Evolutionary conservation across 2,113 vertebrate species (phyloP), one percentile per base, ranked within the genome.

Genomic region (Myrmophylax atrothorax): DNA sequence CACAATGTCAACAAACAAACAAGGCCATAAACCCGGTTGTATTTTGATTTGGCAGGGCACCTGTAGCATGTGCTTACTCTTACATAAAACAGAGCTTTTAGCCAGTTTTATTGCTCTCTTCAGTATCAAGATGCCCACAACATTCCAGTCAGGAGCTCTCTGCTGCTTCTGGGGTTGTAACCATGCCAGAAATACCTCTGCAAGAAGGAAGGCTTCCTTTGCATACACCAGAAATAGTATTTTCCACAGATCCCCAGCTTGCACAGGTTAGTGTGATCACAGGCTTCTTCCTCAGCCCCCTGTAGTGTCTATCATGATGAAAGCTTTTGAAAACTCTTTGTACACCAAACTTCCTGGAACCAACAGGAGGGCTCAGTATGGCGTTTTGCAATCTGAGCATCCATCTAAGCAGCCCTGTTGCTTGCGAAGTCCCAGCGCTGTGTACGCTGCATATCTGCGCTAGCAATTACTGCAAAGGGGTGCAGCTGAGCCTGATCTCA

Each of bases 401-500:
- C 94, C 95, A 90, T 96, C 94, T 96, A 89, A 95, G 79, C 24
- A 0, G 68, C 92, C 7, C 23, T 64, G 76, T 18, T 53, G 64
- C 84, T 94, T 80, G 5, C 3, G 9, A 72, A 84, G 73, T 90
- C 96, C 90, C 94, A 94, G 76, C 0, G 6, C 93, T 86, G 79
- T 2, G 0, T 31, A 40, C 55, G 85, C 83, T 86, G 88, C 73
- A 49, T 84, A 94, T 84, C 90, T 93, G 93, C 9, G 3, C 88
- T 64, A 92, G 73, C 95, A 92, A 42, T 96, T 90, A 68, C 83
- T 95, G 93, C 83, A 68, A 24, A 96, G 63, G 66, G 76, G 23
- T 94, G 94, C 92, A 93, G 94, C 92, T 96, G 93, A 96, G 93
- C 93, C 93, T 94, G 68, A 88, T 77, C 94, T 94, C 93, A 96